Evolutionary conservation across 2,113 vertebrate species (phyloP), one percentile per base, ranked within the genome.

Genomic region (Sceloporus tristichus): DNA sequence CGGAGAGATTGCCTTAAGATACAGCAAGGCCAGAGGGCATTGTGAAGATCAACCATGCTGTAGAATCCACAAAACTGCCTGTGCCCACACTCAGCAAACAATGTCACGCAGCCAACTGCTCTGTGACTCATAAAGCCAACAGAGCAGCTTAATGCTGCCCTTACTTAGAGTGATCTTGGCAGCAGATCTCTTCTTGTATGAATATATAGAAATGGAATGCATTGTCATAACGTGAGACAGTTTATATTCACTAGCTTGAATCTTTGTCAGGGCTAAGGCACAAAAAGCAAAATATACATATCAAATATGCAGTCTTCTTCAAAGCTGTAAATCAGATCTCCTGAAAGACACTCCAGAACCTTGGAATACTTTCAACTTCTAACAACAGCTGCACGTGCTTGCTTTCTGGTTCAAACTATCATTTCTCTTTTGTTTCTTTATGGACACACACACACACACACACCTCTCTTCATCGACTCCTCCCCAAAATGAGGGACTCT

Each of bases 141-240:
- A 16, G 71, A 85, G 53, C 48, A 59, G 5, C 70, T 84, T 10
- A 25, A 21, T 74, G 54, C 10, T 38, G 71, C 10, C 13, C 27
- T 48, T 38, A 48, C 38, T 29, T 11, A 89, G 34, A 4, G 5
- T 59, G 78, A 79, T 19, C 27, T 79, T 53, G 6, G 53, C 53
- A 79, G n/a, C 2, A 79, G 40, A 3, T 68, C n/a, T 16, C 34
- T 89, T 79, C 54, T 76, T 87, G 38, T 88, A 88, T 89, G 79
- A 79, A 56, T 79, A n/a, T 5, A 59, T 1, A 79, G 78, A 59
- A 29, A 9, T 2, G n/a, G 2, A n/a, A 14, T 48, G 38, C 42
- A 13, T 25, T 29, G 23, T 82, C 59, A 62, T 62, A 62, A 62
- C 16, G 59, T 62, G 59, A 14, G 11, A 16, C 59, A 16, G 59